These are phyloP conservation scores for Lasioglossum vierecki DNA, from an alignment of 2,888 invertebrate species.

Conservation along the genomic window DNA sequence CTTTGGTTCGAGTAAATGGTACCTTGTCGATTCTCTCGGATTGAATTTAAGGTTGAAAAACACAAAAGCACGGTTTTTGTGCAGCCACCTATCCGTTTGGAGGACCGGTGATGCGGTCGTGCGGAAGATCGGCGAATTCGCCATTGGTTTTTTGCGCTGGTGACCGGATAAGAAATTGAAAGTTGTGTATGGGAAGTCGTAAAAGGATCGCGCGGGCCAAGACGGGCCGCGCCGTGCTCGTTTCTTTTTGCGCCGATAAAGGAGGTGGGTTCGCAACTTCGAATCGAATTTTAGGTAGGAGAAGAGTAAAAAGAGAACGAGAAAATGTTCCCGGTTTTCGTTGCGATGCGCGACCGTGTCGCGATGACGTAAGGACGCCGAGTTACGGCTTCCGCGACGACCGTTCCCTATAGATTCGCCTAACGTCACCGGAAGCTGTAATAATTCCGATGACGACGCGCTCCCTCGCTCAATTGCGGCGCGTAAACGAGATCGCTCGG, in stretches of 20 bases:
- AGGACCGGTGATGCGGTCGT: background rate
- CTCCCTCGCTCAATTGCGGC: conserved; percentile 69
- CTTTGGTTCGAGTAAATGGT: background rate
- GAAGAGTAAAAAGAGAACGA: background rate
- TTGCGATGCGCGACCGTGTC: conserved; percentile 36
- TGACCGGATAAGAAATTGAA: conserved; percentile 24
- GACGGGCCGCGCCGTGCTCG: background rate
- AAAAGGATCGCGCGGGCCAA: conserved; percentile 20
- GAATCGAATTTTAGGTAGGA: background rate
- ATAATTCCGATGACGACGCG: conserved; percentile 74
- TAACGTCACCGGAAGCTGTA: conserved; percentile 79
- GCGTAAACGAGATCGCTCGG: conserved; percentile 61
- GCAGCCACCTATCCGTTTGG: background rate
- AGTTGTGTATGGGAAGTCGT: conserved; percentile 10
- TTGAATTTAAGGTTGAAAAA: background rate
- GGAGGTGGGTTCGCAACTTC: background rate
- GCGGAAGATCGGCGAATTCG: conserved; percentile 12
- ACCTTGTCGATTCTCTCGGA: background rate
- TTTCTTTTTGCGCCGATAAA: background rate
- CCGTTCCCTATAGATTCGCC: conserved; percentile 76
- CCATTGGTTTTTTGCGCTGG: background rate
- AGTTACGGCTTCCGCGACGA: conserved; percentile 72
- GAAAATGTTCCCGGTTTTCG: conserved; percentile 7
- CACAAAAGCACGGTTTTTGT: background rate
- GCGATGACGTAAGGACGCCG: conserved; percentile 73